Percentiles rank a stretch among this genome's conserved stretches.
Conservation (phyloP, 2,888 invertebrate species). For the Tinea pellionella region DNA sequence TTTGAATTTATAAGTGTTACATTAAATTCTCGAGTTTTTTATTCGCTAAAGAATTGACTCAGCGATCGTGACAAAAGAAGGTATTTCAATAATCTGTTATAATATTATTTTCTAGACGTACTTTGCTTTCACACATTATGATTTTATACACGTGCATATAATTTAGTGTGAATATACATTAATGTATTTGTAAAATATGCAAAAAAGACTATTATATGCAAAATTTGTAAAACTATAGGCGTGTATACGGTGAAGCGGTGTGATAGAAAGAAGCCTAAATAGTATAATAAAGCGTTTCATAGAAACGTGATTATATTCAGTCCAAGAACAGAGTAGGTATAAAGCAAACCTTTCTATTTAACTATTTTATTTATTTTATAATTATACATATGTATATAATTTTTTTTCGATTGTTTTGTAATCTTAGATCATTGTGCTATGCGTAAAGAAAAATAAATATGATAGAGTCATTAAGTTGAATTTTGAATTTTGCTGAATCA, state of each 20-base stretch:
- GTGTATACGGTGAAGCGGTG: slow-evolving; percentile 57
- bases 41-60: background rate
- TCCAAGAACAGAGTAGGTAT: slow-evolving; percentile 7
- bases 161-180: background rate
- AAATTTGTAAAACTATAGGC: slow-evolving; percentile 24
- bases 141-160: background rate
- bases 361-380: background rate
- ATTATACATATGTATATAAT: too few species aligned
- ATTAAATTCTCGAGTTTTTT: background rate
- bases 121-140: background rate
- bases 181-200: background rate
- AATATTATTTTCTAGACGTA: background rate
- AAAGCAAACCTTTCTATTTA: background rate
- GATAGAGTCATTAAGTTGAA: too few species aligned
- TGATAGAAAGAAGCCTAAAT: slow-evolving; percentile 62
- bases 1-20: slow-evolving; percentile 5
- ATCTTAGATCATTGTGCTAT: too few species aligned
- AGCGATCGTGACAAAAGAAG: background rate
- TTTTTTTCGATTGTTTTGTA: too few species aligned
- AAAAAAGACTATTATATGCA: slow-evolving; percentile 2
- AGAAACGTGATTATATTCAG: slow-evolving; percentile 41
- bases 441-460: too few species aligned
- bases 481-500: too few species aligned
- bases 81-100: background rate
- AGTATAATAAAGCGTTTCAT: slow-evolving; percentile 61